These are phyloP conservation scores for Phlogophora meticulosa DNA, from an alignment of 2,888 invertebrate genomes.

Conservation along the genomic window DNA sequence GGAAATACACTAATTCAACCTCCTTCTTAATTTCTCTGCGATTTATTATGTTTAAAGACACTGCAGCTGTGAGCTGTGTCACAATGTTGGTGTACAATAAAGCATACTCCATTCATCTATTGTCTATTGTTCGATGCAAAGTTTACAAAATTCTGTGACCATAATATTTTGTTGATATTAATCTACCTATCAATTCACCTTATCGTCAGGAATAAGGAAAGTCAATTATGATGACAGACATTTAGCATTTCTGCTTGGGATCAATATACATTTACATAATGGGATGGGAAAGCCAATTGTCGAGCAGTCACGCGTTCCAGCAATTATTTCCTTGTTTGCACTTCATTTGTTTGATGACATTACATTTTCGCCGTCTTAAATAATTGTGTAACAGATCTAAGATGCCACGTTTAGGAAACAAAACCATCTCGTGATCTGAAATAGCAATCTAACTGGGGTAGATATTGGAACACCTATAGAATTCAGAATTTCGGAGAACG, in stretches of 20 bases:
- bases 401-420: background rate
- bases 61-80: no score
- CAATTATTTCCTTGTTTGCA: background rate
- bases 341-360: background rate
- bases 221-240: background rate
- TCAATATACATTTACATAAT: background rate
- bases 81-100: constrained; percentile 5
- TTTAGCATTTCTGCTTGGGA: background rate
- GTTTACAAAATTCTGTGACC: constrained; percentile 24
- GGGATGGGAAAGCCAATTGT: background rate
- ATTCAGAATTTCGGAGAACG: background rate
- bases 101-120: constrained; percentile 22
- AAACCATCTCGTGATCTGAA: background rate
- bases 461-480: constrained; percentile 3
- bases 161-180: constrained; percentile 10
- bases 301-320: background rate
- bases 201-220: background rate
- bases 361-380: background rate
- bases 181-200: background rate
- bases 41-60: no score
- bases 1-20: no score
- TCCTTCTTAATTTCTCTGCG: no score
- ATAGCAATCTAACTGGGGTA: background rate
- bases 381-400: background rate
- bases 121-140: constrained; percentile 40